Conservation (phyloP, 2,888 invertebrate genomes). For the Eristalinus aeneus region DNA sequence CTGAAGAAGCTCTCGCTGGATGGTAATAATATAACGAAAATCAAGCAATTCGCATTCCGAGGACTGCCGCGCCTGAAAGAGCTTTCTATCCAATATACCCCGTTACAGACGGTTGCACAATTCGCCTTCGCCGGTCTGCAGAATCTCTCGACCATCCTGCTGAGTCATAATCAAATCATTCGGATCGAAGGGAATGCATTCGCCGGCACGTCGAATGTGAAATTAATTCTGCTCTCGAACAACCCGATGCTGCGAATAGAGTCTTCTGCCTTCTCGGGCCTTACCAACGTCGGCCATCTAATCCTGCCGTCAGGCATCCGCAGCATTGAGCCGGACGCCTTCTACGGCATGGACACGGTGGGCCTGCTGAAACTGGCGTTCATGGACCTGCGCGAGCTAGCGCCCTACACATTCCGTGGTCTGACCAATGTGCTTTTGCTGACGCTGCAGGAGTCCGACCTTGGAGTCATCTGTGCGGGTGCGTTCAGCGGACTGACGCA, state of each 20-base stretch:
- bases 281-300: slow-evolving; percentile 91
- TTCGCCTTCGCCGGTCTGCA: slow-evolving; percentile 93
- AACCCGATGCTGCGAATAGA: slow-evolving; percentile 92
- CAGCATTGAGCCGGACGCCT: slow-evolving; percentile 89
- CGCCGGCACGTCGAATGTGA: slow-evolving; percentile 92
- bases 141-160: slow-evolving; percentile 87
- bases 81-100: slow-evolving; percentile 93
- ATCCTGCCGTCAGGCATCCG: slow-evolving; percentile 91
- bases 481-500: slow-evolving; percentile 89
- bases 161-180: slow-evolving; percentile 87
- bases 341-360: slow-evolving; percentile 91
- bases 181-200: slow-evolving; percentile 90
- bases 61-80: slow-evolving; percentile 89
- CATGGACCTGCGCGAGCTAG: slow-evolving; percentile 89
- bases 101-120: slow-evolving; percentile 89
- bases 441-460: slow-evolving; percentile 90
- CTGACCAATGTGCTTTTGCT: slow-evolving; percentile 88
- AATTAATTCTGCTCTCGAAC: slow-evolving; percentile 89
- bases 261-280: slow-evolving; percentile 90
- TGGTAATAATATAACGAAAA: slow-evolving; percentile 91
- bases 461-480: slow-evolving; percentile 87
- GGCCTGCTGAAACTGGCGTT: slow-evolving; percentile 90
- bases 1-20: slow-evolving; percentile 92
- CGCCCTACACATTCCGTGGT: slow-evolving; percentile 88
- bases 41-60: slow-evolving; percentile 92